Base-by-base conservation (phyloP, 2,113 vertebrate genomes). In the Xiphophorus maculatus region DNA sequence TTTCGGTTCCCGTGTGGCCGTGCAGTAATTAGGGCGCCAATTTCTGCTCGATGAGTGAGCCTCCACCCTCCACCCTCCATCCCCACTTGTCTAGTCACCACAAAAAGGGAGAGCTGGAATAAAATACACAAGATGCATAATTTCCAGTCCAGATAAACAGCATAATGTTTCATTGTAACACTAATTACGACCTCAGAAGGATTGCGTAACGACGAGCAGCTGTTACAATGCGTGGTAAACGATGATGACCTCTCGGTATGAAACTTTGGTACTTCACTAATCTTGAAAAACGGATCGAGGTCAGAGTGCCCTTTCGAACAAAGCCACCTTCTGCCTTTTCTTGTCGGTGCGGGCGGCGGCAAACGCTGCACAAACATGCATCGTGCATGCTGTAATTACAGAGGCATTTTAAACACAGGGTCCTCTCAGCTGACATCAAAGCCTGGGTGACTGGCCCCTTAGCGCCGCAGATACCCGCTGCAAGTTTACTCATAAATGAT, bases 391-490 rank as follows among this genome's bases (percentile, higher is more conserved):
- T 85, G 87, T 85, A 71, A 95, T 94, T 94, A 94, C 72, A 33
- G 69, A 93, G 87, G 85, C 79, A 93, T 92, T 93, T 93, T 93
- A 95, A 93, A 95, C 89, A 94, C 87, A 91, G 93, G 86, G 73
- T 74, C 81, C 77, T 73, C 92, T 94, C 90, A 94, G 91, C 91
- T 87, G 84, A 91, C 93, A 93, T 94, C 91, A 95, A 96, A 94
- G 92, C 70, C 12, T 37, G 0, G 69, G 63, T 72, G 68, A 82
- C 19, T 74, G 80, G 86, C 80, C 77, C 79, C 84, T 92, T 86
- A 28, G 76, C 73, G 65, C 83, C 63, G 51, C 86, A 82, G 84
- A 84, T 63, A 91, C 70, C 76, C 48, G 33, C 83, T 77, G 25
- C 63, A 79, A 83, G 75, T 73, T 64, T 83, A 35, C 69, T 63